Percentiles rank a stretch among this genome's conserved stretches.
Evolutionary conservation across 1,140 invertebrate species (phyloP).

Genomic region (Coelopa frigida): DNA sequence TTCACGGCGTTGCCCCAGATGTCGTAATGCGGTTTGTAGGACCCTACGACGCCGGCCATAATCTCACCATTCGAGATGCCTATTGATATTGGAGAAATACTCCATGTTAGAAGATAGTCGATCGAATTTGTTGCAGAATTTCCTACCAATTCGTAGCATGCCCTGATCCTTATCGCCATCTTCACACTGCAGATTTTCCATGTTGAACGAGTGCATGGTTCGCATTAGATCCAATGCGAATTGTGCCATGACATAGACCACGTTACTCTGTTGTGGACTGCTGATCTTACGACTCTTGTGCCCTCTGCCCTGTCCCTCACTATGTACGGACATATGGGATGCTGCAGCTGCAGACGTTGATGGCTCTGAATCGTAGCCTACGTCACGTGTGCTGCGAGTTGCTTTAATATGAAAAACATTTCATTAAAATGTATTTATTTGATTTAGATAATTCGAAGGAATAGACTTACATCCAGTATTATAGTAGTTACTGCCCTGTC

Average conservation of each 20-base stretch:
- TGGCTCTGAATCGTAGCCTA: not conserved
- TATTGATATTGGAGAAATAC: too few relatives aligned
- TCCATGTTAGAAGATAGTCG: too few relatives aligned
- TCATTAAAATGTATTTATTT: too few relatives aligned
- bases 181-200: conserved; percentile 43
- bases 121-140: too few relatives aligned
- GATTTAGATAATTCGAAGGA: not conserved
- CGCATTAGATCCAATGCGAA: conserved; percentile 48
- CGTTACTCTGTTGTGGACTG: conserved; percentile 35
- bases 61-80: conserved; percentile 77
- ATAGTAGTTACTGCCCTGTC: conserved; percentile 32
- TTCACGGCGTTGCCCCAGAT: conserved; percentile 95
- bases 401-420: too few relatives aligned
- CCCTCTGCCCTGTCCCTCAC: conserved; percentile 7
- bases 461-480: not conserved
- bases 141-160: conserved; percentile 47
- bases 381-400: too few relatives aligned
- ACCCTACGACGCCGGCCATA: conserved; percentile 85
- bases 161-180: conserved; percentile 50
- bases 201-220: conserved; percentile 33
- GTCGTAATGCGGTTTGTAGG: conserved; percentile 72
- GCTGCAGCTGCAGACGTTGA: not conserved
- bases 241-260: conserved; percentile 54
- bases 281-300: conserved; percentile 12
- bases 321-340: conserved; percentile 3